Evolutionary conservation across 37 sponge, comb jelly and placozoan species (phyloP), one percentile per base, ranked within the genome.

Genomic region (Eunapius fragilis): DNA sequence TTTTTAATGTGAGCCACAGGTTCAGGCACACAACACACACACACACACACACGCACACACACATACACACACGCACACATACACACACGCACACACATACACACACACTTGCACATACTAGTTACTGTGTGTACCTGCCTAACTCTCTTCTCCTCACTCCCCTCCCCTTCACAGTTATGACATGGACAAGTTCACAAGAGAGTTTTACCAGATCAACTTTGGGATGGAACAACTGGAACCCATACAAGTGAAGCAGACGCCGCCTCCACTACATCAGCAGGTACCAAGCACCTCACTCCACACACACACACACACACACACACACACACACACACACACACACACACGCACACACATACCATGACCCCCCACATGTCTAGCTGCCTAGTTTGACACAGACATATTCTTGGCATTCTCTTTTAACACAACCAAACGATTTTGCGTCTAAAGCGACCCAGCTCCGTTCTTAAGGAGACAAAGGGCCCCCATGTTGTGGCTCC

Each of bases 121-220:
- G 3, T 32, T 76, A 6, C 28, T 28, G n/a, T 28, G 26, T 10
- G 7, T 13, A 3, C 31, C 31, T 34, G 2, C n/a, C 35, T 10
- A 13, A 2, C 26, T 76, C 41, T 6, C 41, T 41, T 41, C 31
- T 67, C 12, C 35, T 11, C 82, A 67, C 28, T 7, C 26, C 70
- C 13, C 25, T n/a, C 2, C 30, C 41, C 11, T 69, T 12, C 73
- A 23, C 37, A 95, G 96, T 24, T 95, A 93, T 82, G 97, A 95
- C 83, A 96, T 97, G 87, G 99, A 98, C 81, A 83, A 95, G 37
- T 96, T 95, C 80, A 98, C 99, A 17, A 87, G 86, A 83, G 36
- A 92, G 28, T 98, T 87, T 78, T 98, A 97, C 80, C 67, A 69
- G 24, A 25, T 38, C 31, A 86, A 88, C 25, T 96, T 90, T 86